Evolutionary conservation across 37 sponge, comb jelly and placozoan species (phyloP).

Genomic region (Eunapius fragilis): DNA sequence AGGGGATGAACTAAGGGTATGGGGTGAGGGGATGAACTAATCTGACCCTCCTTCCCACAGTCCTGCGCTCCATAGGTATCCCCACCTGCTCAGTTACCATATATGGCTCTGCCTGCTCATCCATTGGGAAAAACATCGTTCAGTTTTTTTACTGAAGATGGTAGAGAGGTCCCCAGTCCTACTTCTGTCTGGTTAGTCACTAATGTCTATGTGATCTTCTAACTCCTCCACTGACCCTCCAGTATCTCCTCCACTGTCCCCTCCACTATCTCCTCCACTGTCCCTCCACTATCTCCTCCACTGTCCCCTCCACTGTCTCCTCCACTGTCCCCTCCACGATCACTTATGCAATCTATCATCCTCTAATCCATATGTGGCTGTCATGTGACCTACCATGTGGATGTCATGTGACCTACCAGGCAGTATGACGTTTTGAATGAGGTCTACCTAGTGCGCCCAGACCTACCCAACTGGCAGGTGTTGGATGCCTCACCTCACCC

Average conservation of each 20-base stretch:
- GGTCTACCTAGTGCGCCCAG: conserved; percentile 75
- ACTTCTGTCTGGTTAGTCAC: conserved; percentile 77
- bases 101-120: too few species aligned
- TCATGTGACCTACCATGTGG: not conserved
- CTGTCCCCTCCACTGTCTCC: too few species aligned
- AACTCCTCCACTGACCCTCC: too few species aligned
- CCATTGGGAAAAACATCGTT: too few species aligned
- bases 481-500: conserved; percentile 73
- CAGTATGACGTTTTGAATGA: conserved; percentile 91
- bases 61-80: too few species aligned
- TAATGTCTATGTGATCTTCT: not conserved
- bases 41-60: conserved; percentile 8
- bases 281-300: too few species aligned
- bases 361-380: not conserved
- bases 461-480: conserved; percentile 84
- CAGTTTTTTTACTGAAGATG: conserved; percentile 70
- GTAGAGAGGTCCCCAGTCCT: conserved; percentile 31
- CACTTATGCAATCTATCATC: not conserved
- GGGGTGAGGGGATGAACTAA: too few species aligned
- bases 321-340: not conserved
- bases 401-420: conserved; percentile 17
- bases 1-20: too few species aligned
- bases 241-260: not conserved
- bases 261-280: too few species aligned
- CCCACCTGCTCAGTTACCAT: too few species aligned